These are phyloP conservation scores for Drosophila navojoa DNA, from an alignment of 1,140 invertebrate genomes.

Conservation along the genomic window DNA sequence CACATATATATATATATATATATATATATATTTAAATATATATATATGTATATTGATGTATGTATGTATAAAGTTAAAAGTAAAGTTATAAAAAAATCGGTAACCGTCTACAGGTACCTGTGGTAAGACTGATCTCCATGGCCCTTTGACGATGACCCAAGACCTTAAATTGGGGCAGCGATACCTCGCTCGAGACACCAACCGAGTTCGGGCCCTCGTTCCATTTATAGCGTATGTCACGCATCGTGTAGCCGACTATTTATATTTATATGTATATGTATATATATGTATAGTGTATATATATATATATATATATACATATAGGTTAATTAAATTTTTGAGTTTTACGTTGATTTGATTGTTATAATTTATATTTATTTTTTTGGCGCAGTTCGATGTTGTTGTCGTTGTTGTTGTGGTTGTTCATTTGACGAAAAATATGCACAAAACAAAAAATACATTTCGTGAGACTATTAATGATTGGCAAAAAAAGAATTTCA, in stretches of 20 bases:
- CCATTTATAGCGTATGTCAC: conserved; percentile 98
- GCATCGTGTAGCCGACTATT: conserved; percentile 98
- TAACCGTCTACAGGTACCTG: conserved; percentile 89
- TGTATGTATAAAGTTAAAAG: conserved; percentile 60
- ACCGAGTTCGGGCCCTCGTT: conserved; percentile 96
- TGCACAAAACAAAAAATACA: conserved; percentile 83
- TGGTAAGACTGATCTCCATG: conserved; percentile 95
- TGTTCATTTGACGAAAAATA: conserved; percentile 75
- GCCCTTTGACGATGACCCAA: conserved; percentile 94
- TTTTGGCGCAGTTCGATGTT: conserved; percentile 67
- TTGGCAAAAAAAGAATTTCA: conserved; percentile 54
- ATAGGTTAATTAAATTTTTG: conserved; percentile 26
- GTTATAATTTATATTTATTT: conserved; percentile 36
- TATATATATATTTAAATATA: conserved; percentile 46
- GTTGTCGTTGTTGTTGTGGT: conserved; percentile 55
- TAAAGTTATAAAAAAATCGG: conserved; percentile 81
- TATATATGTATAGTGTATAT: conserved; percentile 34
- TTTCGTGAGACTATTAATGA: conserved; percentile 83
- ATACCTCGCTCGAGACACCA: conserved; percentile 95
- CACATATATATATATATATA: conserved; percentile 58
- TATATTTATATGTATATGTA: conserved; percentile 28
- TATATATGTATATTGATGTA: conserved; percentile 33
- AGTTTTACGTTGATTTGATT: conserved; percentile 50
- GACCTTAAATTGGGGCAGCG: conserved; percentile 97
- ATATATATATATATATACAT: conserved; percentile 12